A percentile compares a stretch with the other conserved stretches of the same genome.
These are phyloP conservation scores for Chrysomela aeneicollis DNA, from an alignment of 2,888 invertebrate species.

Conservation along the genomic window DNA sequence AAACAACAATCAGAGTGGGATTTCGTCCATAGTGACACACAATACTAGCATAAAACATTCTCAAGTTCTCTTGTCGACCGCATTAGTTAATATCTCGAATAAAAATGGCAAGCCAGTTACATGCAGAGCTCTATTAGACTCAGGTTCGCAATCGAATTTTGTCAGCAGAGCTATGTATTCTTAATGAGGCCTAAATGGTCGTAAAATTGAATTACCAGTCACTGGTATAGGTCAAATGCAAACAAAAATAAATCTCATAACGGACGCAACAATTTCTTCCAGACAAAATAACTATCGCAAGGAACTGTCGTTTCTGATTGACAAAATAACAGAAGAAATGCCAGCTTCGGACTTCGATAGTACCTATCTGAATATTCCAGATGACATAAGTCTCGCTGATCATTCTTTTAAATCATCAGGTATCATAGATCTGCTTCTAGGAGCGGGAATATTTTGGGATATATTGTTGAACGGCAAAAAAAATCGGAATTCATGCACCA, in stretches of 20 bases:
- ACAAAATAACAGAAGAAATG: conserved; percentile 16
- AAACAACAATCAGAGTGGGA: not conserved
- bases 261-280: not conserved
- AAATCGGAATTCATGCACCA: not conserved
- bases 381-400: conserved; percentile 24
- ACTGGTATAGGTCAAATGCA: conserved; percentile 7
- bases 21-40: not conserved
- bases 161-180: conserved; percentile 15
- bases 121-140: conserved; percentile 23
- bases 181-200: not conserved
- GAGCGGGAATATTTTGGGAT: conserved; percentile 25
- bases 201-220: conserved; percentile 12
- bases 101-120: not conserved
- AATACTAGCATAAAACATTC: not conserved
- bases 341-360: not conserved
- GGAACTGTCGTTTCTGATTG: conserved; percentile 14
- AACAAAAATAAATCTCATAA: conserved; percentile 9
- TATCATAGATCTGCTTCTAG: conserved; percentile 25
- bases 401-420: conserved; percentile 16
- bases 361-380: conserved; percentile 12
- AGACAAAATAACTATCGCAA: conserved; percentile 1
- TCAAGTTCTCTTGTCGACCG: conserved; percentile 18
- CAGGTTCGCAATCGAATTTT: conserved; percentile 18
- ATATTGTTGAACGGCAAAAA: conserved; percentile 19
- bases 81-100: conserved; percentile 5